Evolutionary conservation across 2,888 invertebrate species (phyloP), one percentile per base, ranked within the genome.

Genomic region (Seira sanloemensis): DNA sequence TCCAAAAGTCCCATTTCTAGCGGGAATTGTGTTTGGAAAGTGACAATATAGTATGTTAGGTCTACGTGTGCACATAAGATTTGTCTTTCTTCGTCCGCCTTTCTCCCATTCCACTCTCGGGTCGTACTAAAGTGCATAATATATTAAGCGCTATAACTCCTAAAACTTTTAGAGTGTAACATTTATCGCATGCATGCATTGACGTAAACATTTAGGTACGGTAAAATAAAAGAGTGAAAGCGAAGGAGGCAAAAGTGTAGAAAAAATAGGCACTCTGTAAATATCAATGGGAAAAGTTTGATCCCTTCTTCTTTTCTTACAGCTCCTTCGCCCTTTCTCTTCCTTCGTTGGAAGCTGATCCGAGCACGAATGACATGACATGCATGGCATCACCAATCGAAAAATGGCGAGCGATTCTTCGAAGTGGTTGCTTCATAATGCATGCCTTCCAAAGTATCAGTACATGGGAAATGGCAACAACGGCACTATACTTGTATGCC

Each of bases 161-260:
- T n/a, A n/a, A n/a, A 7, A 16, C 50, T 50, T 50, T 50, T n/a
- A n/a, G 50, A 50, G 50, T n/a, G n/a, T 37, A 37, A 37, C 37
- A n/a, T n/a, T n/a, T 18, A 58, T 26, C 69, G 21, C 69, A 27
- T 76, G 76, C 77, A 69, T 67, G 67, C 26, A 78, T 67, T 78
- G 77, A 69, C 77, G 77, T 78, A 78, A 78, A 78, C 77, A 78
- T 69, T 58, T 78, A 78, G 77, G 77, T 78, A 68, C 16, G 7
- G 7, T 50, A 67, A 26, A n/a, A 25, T 16, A 67, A 76, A 67
- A 46, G 67, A 62, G 27, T 27, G 27, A 67, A 76, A 46, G 50
- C 50, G 62, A 23, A 76, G 16, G 19, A 16, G 50, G 50, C 50
- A 50, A 50, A 37, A 50, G 50, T 12, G n/a, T n/a, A 50, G 50